Evolutionary conservation across 2,113 vertebrate genomes (phyloP).

Genomic region (Ceyx melanurus): DNA sequence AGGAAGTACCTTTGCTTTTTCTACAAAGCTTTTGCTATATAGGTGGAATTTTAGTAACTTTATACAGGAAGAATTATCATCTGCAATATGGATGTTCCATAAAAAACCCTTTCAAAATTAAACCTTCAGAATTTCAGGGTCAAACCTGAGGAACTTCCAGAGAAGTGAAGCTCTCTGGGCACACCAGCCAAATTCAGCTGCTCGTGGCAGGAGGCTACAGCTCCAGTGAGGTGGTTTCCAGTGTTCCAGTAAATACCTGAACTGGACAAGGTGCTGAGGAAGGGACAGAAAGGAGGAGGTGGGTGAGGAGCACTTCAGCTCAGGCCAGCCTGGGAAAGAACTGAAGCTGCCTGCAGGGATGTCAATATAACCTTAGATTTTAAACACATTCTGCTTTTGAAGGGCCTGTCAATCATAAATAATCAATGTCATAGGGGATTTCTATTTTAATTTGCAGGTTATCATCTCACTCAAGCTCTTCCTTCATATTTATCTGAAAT

Average conservation of each 20-base stretch:
- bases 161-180: background rate
- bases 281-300: background rate
- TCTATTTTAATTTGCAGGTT: background rate
- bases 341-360: background rate
- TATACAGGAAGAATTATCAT: background rate
- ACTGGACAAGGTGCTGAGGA: background rate
- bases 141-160: background rate
- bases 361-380: background rate
- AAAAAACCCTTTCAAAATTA: background rate
- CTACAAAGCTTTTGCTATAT: background rate
- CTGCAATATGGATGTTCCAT: background rate
- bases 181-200: background rate
- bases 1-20: constrained; percentile 26
- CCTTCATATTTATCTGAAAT: background rate
- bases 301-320: background rate
- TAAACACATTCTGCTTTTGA: background rate
- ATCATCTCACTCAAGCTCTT: background rate
- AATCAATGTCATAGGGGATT: background rate
- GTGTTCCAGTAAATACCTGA: too few species aligned
- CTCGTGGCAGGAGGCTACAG: background rate
- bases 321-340: background rate
- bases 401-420: background rate
- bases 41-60: background rate
- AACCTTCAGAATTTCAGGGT: background rate
- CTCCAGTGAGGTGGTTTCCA: background rate